Conservation (phyloP, 1,140 invertebrate species). For the Sminthurinus signatus region DNA sequence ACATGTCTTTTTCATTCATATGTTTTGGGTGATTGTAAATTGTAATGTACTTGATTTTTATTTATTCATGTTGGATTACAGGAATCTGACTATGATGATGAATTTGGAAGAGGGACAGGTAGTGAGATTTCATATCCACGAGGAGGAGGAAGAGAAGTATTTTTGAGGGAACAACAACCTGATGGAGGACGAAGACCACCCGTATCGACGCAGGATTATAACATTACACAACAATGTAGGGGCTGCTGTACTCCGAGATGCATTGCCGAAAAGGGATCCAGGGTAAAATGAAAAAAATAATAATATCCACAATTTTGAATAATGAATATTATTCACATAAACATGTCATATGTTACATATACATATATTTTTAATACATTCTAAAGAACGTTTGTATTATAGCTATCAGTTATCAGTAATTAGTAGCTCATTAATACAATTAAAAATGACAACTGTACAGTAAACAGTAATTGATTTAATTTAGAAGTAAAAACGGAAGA, state of each 20-base stretch:
- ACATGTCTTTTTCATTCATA: too few species aligned
- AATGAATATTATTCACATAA: too few species aligned
- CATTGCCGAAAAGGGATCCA: conserved; percentile 84
- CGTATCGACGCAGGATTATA: background rate
- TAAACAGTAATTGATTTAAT: too few species aligned
- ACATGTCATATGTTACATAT: too few species aligned
- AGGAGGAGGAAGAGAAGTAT: background rate
- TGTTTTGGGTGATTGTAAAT: too few species aligned
- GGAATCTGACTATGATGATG: background rate
- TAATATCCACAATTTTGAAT: background rate
- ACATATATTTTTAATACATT: too few species aligned
- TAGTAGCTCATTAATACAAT: too few species aligned
- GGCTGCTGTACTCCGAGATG: conserved; percentile 76
- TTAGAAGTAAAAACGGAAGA: too few species aligned
- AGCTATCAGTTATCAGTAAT: too few species aligned
- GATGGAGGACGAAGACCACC: background rate
- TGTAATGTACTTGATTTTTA: background rate
- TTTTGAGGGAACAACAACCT: background rate
- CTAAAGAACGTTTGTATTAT: too few species aligned
- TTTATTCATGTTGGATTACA: background rate
- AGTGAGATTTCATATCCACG: background rate
- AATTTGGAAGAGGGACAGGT: background rate
- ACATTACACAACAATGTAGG: conserved; percentile 18
- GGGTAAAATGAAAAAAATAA: conserved; percentile 50
- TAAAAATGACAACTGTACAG: too few species aligned